Conservation (phyloP, 1,140 invertebrate genomes). For the Orchesella cincta region DNA sequence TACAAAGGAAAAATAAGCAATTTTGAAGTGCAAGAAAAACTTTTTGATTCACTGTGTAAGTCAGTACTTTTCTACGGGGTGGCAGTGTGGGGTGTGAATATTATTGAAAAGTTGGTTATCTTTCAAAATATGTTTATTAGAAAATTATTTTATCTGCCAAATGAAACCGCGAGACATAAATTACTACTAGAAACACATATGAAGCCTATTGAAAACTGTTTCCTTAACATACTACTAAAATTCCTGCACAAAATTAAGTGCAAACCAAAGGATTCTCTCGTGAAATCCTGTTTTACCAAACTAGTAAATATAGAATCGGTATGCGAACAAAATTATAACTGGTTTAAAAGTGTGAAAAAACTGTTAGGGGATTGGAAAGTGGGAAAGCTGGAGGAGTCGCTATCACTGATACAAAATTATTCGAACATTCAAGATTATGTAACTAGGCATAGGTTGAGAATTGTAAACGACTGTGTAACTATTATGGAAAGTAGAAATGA, state of each 20-base stretch:
- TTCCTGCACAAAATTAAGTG: not conserved
- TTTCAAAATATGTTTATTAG: constrained; percentile 24
- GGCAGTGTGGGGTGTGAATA: not conserved
- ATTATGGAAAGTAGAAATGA: no score
- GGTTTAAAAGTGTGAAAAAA: no score
- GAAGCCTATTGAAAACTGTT: not conserved
- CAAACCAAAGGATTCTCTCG: not conserved
- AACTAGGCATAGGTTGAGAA: no score
- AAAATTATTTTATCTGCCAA: constrained; percentile 4
- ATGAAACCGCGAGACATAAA: not conserved
- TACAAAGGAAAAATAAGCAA: not conserved
- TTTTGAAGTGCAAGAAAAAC: not conserved
- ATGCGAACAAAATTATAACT: no score
- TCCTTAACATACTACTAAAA: not conserved
- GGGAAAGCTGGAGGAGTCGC: no score
- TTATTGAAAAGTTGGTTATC: not conserved
- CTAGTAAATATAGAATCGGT: no score
- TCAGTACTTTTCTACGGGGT: constrained; percentile 11
- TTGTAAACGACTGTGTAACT: no score
- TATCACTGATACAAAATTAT: no score
- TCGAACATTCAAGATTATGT: no score
- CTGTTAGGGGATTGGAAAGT: no score
- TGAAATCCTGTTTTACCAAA: not conserved
- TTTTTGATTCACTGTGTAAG: constrained; percentile 31
- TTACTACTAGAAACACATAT: not conserved